Evolutionary conservation across 1,140 invertebrate genomes (phyloP), one percentile per base, ranked within the genome.

Genomic region (Pectinophora gossypiella): DNA sequence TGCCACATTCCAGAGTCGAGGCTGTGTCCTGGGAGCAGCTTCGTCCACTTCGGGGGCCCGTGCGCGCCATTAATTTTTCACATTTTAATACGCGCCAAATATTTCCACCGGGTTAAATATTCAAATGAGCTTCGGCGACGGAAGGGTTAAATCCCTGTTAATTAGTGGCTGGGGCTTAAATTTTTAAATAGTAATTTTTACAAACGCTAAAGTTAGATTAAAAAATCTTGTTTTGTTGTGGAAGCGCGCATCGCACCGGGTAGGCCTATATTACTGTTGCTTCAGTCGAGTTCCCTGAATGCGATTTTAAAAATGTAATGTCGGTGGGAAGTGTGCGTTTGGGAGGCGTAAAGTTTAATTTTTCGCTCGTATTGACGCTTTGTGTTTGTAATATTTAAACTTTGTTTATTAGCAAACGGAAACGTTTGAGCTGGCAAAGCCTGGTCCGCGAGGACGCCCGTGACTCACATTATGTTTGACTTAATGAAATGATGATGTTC

Each of bases 161-260:
- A 87, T 87, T 87, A 87, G 77, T 65, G 76, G 77, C 75, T 60
- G 58, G 44, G 67, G 61, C 54, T 69, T 87, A 70, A 80, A 87
- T 87, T 70, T 87, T 87, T 85, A 84, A 85, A 83, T 83, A 85
- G 76, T 87, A 85, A 85, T 87, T 87, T 87, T 87, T 87, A 85
- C 84, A 85, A 87, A 87, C 78, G 84, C 73, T 76, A 79, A 87
- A 87, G 84, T 87, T 87, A 79, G 82, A 87, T 87, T 87, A 87
- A 85, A 85, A 84, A 84, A 82, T 72, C 54, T 76, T 77, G 72
- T 78, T 72, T 69, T 74, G 69, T 68, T 68, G 61, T 64, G 56
- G 54, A 48, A 49, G 67, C 76, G 72, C 60, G 59, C 46, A 50
- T 61, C 54, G 67, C 48, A 1, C 68, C 64, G 66, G 54, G 72